Evolutionary conservation across 1,140 invertebrate genomes (phyloP).

Genomic region (Cherax quadricarinatus): DNA sequence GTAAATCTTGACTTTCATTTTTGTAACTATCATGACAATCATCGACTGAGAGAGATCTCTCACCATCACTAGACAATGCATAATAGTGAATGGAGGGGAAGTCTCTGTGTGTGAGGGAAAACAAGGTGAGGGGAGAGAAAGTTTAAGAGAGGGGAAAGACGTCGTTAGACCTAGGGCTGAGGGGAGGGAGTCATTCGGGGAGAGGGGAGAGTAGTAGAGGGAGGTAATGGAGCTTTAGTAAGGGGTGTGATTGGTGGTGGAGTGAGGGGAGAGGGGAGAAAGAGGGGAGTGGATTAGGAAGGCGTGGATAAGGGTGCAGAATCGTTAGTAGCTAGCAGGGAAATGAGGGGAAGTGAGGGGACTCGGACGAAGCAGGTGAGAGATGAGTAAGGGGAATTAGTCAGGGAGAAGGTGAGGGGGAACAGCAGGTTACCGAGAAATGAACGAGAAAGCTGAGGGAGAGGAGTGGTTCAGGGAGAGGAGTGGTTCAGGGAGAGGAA

Average conservation of each 20-base stretch:
- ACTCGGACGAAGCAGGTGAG: background rate
- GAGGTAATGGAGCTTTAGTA: background rate
- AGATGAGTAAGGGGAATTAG: background rate
- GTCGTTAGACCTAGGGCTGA: too few relatives aligned
- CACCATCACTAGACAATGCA: too few relatives aligned
- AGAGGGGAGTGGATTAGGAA: background rate
- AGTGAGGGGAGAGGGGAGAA: background rate
- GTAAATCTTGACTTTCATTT: too few relatives aligned
- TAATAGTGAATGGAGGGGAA: too few relatives aligned
- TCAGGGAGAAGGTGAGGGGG: background rate
- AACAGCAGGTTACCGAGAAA: too few relatives aligned
- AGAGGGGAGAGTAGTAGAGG: background rate
- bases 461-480: too few relatives aligned
- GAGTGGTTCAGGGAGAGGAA: too few relatives aligned
- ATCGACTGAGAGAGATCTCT: too few relatives aligned
- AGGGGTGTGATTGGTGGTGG: slow-evolving; percentile 2
- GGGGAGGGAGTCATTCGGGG: background rate
- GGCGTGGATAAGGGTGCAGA: background rate
- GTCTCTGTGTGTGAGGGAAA: too few relatives aligned
- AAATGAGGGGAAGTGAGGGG: background rate
- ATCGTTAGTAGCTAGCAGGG: background rate
- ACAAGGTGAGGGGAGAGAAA: too few relatives aligned
- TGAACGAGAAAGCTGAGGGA: background rate
- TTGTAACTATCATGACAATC: too few relatives aligned
- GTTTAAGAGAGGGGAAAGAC: too few relatives aligned